phyloP scores from a whole-genome alignment of 2,797 vertebrate genomes.

The Peromyscus eremicus region DNA sequence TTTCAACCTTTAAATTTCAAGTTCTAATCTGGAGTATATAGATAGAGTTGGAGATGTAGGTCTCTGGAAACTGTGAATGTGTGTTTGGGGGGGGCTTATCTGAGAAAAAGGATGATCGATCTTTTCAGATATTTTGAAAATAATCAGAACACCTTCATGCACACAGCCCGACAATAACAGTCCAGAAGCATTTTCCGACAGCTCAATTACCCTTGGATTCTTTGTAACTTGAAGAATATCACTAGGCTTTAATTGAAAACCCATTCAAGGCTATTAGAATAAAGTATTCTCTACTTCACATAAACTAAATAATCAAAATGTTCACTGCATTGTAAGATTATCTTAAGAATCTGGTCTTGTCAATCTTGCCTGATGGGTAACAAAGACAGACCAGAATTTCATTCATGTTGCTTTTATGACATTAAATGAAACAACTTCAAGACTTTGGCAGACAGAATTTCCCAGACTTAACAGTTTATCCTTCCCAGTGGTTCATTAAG shows the following conservation, averaged over 20 bases:
- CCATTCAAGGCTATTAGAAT: not conserved
- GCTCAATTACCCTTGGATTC: not conserved
- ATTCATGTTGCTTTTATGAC: not conserved
- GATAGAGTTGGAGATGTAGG: not conserved
- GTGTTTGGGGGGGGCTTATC: not conserved
- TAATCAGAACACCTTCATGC: not conserved
- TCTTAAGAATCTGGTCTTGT: not conserved
- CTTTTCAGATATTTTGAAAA: not conserved
- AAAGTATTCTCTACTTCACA: not conserved
- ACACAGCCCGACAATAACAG: not conserved
- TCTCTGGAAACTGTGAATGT: not conserved
- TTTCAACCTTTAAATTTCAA: not conserved
- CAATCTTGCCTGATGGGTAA: not conserved
- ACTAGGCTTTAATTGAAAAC: conserved; percentile 1
- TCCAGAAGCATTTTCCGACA: not conserved
- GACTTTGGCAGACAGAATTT: not conserved
- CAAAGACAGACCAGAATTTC: not conserved
- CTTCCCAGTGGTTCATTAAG: not conserved
- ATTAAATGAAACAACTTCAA: not conserved
- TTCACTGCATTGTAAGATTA: not conserved
- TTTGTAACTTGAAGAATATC: not conserved
- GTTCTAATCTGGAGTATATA: not conserved
- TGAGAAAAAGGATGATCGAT: not conserved
- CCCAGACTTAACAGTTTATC: not conserved
- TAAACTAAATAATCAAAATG: conserved; percentile 51